phyloP scores from a whole-genome alignment of 2,888 invertebrate species.

The Callyntrura sp. region DNA sequence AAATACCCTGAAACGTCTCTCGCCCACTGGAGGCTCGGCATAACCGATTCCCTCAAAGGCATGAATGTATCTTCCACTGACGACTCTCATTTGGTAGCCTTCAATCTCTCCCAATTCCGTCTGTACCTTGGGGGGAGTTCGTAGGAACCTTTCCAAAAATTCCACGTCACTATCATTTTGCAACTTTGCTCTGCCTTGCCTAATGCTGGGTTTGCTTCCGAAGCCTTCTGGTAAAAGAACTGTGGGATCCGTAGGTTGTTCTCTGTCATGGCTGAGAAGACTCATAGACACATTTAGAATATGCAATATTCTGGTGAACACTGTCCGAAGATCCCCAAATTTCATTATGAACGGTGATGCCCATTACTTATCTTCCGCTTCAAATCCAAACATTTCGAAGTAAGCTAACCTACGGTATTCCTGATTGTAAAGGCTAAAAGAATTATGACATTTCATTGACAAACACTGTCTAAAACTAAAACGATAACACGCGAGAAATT shows the following conservation, averaged over 20 bases:
- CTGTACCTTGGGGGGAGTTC: constrained; percentile 40
- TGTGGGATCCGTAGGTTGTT: constrained; percentile 73
- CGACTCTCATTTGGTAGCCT: constrained; percentile 76
- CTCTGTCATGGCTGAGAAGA: constrained; percentile 56
- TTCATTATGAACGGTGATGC: constrained; percentile 63
- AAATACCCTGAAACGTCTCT: constrained; percentile 78
- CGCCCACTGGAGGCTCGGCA: constrained; percentile 77
- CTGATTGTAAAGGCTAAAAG: too few species aligned
- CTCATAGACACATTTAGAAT: constrained; percentile 77
- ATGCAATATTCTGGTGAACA: constrained; percentile 73
- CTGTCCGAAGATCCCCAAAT: constrained; percentile 59
- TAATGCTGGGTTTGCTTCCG: constrained; percentile 69
- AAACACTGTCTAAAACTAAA: too few species aligned
- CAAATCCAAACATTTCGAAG: constrained; percentile 3
- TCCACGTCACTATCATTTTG: constrained; percentile 59
- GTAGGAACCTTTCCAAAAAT: background rate
- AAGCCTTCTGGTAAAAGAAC: constrained; percentile 69
- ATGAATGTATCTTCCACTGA: constrained; percentile 69
- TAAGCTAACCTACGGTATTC: too few species aligned
- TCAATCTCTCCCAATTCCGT: constrained; percentile 73
- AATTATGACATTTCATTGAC: too few species aligned
- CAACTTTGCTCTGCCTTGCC: constrained; percentile 69
- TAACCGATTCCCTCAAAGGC: constrained; percentile 82
- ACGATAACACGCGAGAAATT: too few species aligned
- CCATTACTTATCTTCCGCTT: constrained; percentile 39